phyloP scores from a whole-genome alignment of 2,113 vertebrate genomes.

The Phylloscopus trochiloides region DNA sequence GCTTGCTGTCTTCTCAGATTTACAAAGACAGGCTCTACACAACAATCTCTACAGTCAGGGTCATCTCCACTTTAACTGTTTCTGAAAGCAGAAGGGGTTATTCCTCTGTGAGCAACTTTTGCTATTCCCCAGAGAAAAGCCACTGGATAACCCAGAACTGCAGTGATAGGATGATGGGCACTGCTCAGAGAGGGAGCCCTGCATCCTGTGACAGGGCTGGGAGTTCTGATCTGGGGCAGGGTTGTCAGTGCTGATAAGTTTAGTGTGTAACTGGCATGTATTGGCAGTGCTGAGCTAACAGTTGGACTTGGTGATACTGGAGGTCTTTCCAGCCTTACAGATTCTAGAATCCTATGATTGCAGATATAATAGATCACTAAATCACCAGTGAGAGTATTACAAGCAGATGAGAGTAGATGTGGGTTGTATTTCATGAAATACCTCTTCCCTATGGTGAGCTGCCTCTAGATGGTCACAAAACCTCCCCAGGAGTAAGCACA shows the following conservation, averaged over 20 bases:
- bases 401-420: neutral
- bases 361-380: neutral
- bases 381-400: neutral
- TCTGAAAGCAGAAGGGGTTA: neutral
- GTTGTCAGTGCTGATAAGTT: fast-evolving
- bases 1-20: neutral
- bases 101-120: neutral
- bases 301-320: neutral
- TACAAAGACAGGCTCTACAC: neutral
- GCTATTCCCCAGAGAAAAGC: neutral
- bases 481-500: neutral
- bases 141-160: neutral
- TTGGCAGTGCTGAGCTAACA: neutral
- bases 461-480: neutral
- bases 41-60: neutral
- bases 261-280: neutral
- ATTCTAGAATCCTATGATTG: neutral
- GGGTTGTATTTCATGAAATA: neutral
- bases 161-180: neutral
- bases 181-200: neutral
- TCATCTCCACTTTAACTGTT: neutral
- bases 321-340: neutral
- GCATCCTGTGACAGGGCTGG: neutral
- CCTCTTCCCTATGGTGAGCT: neutral
- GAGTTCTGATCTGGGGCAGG: neutral